Conservation (phyloP, 2,113 vertebrate species). For the Oreotrochilus melanogaster region DNA sequence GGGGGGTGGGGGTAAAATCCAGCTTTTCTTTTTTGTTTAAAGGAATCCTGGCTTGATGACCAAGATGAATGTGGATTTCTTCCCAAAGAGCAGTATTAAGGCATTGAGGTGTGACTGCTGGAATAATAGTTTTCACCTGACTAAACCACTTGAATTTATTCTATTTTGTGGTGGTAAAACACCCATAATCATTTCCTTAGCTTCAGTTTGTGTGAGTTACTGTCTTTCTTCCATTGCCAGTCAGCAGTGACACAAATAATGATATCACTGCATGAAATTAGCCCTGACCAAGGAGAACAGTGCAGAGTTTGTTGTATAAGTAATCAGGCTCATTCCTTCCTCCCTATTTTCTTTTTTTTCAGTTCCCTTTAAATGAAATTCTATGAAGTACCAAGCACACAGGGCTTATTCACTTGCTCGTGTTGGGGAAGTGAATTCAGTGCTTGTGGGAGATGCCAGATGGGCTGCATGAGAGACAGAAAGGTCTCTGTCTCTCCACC, state of each 20-base stretch:
- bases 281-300: constrained; percentile 29
- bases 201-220: background rate
- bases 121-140: background rate
- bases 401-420: constrained; percentile 56
- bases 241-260: background rate
- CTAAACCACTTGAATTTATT: background rate
- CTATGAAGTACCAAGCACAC: constrained; percentile 19
- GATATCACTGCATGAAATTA: background rate
- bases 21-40: background rate
- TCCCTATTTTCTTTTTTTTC: background rate
- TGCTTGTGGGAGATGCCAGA: constrained; percentile 64
- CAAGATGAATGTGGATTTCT: background rate
- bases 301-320: background rate
- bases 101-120: background rate
- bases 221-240: background rate
- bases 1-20: background rate
- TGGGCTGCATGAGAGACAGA: constrained; percentile 31
- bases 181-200: background rate
- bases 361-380: constrained; percentile 34
- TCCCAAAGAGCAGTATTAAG: background rate
- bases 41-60: background rate
- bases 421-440: constrained; percentile 20
- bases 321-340: constrained; percentile 5
- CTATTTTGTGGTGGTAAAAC: background rate
- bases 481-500: constrained; percentile 39